phyloP scores from a whole-genome alignment of 2,113 vertebrate species.

The Anhinga anhinga region DNA sequence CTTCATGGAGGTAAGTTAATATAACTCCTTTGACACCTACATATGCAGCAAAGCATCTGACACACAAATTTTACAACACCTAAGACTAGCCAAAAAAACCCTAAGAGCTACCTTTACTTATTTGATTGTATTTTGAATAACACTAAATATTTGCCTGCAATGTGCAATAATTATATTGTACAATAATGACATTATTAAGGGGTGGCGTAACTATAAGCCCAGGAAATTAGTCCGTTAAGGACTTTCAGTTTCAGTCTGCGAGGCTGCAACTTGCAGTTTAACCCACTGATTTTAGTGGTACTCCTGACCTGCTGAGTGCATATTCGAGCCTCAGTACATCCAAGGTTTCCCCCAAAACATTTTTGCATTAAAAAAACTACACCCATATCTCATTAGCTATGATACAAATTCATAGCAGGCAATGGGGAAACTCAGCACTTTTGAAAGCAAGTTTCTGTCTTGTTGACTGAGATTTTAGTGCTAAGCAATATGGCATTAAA shows the following conservation, averaged over 20 bases:
- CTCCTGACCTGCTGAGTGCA: not conserved
- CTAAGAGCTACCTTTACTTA: not conserved
- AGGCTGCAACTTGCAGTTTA: not conserved
- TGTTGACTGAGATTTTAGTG: not conserved
- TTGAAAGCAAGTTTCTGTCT: not conserved
- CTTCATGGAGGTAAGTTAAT: not conserved
- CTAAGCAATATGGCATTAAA: not conserved
- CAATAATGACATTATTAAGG: not conserved
- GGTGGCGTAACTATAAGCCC: not conserved
- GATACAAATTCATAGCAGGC: not conserved
- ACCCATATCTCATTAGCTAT: not conserved
- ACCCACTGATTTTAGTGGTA: not conserved
- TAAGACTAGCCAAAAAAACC: not conserved
- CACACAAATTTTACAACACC: not conserved
- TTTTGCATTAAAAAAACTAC: not conserved
- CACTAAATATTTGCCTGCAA: not conserved
- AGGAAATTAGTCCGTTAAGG: not conserved
- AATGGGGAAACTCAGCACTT: not conserved
- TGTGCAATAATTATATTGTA: not conserved
- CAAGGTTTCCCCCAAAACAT: not conserved
- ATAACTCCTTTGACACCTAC: not conserved
- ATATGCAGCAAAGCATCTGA: not conserved
- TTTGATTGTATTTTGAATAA: not conserved
- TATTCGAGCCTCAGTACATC: not conserved
- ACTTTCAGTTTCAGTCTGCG: not conserved